Conservation (phyloP, 2,113 vertebrate species). For the Eubucco bourcierii region DNA sequence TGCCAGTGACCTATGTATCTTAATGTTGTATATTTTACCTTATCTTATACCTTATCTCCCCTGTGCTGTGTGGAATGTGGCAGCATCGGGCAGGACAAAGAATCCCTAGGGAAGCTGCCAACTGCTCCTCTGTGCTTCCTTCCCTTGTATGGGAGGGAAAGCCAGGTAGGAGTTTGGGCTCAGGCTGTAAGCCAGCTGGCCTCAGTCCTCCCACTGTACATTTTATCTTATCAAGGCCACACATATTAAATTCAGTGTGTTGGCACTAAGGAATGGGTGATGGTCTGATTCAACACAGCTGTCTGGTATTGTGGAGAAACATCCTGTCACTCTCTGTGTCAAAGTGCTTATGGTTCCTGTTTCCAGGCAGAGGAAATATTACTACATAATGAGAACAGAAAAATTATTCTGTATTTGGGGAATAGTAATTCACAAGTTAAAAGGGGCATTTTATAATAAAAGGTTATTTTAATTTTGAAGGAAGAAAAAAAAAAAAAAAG, state of each 20-base stretch:
- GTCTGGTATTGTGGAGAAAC: neutral
- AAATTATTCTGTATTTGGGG: neutral
- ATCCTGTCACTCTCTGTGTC: constrained; percentile 54
- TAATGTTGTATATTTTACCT: neutral
- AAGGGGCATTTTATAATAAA: neutral
- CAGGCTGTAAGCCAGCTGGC: neutral
- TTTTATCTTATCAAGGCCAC: neutral
- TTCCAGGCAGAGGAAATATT: constrained; percentile 50
- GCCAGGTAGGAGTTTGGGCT: neutral
- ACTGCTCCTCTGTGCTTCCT: neutral
- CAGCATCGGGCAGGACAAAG: neutral
- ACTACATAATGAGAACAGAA: constrained; percentile 1
- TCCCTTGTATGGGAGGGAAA: neutral
- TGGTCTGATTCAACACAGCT: constrained; percentile 18
- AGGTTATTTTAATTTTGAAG: neutral
- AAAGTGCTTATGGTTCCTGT: constrained; percentile 44
- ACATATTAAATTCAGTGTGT: neutral
- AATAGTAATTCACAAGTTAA: neutral
- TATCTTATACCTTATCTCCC: neutral
- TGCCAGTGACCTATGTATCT: neutral
- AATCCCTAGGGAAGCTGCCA: neutral
- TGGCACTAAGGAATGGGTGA: neutral
- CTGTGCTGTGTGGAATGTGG: neutral
- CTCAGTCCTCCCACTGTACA: neutral
- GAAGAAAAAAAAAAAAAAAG: neutral